phyloP scores from a whole-genome alignment of 2,888 invertebrate species.

The Kuschelorhynchus macadamiae region DNA sequence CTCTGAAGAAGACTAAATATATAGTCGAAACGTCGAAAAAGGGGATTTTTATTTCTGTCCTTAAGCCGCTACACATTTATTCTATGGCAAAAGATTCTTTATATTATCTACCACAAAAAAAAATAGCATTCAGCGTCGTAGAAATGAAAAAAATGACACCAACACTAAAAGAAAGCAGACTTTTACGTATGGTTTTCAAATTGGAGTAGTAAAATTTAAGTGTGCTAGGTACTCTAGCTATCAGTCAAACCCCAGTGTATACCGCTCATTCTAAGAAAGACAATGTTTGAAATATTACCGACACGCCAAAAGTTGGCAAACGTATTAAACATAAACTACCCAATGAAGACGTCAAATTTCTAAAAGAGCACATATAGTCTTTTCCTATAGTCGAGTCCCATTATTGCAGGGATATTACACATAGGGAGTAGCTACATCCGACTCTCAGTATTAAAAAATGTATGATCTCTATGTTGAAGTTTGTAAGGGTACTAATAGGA shows the following conservation, averaged over 20 bases:
- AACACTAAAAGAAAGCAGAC: conserved; percentile 4
- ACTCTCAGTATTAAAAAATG: conserved; percentile 11
- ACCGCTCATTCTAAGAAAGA: no score
- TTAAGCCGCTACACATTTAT: no score
- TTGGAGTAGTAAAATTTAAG: neutral
- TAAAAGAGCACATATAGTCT: conserved; percentile 24
- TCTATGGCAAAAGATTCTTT: neutral
- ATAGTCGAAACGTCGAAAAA: no score
- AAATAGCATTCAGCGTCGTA: neutral
- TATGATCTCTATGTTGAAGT: conserved; percentile 29
- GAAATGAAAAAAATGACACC: conserved; percentile 1
- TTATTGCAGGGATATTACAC: conserved; percentile 24
- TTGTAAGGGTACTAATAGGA: neutral
- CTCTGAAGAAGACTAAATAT: no score
- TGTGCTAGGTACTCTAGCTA: no score
- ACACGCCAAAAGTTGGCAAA: conserved; percentile 31
- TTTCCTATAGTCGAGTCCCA: conserved; percentile 28
- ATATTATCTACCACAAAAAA: conserved; percentile 15
- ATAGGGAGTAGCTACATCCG: conserved; percentile 2
- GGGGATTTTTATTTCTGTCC: no score
- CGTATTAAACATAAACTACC: conserved; percentile 37
- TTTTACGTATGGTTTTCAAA: conserved; percentile 19
- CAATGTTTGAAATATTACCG: neutral
- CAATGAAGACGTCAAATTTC: conserved; percentile 31
- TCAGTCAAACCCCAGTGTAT: no score